Base-by-base conservation (phyloP, 1,140 invertebrate species). In the Trissolcus basalis region DNA sequence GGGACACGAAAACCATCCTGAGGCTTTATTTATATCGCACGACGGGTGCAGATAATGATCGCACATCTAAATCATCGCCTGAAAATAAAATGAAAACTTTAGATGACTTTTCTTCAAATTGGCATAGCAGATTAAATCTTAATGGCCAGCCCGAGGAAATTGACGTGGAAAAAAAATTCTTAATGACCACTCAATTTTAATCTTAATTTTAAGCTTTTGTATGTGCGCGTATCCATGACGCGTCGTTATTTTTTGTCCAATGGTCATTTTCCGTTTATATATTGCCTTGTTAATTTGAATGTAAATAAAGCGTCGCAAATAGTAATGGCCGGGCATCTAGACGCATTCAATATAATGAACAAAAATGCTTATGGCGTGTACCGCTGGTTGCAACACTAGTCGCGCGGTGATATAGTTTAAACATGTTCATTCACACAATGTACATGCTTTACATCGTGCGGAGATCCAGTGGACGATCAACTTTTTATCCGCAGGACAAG, bases 91-190 rank as follows among this genome's bases (percentile, higher is more conserved):
- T 70, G 65, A 76, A 76, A 76, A 32, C 48, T 33, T 53, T 51
- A 54, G 36, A 39, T n/a, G 36, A 55, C 69, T 76, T 76, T 70
- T 76, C 73, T 76, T 67, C 33, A 60, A 70, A 76, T 76, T 76
- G 73, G 67, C 67, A 70, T 1, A 27, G 55, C 27, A 70, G 67
- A 76, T 76, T 76, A 76, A 76, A 76, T 76, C 73, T 76, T 76
- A 76, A 76, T 76, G 41, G 36, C 41, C 51, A 19, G 8, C 1
- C 0, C 12, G 44, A 33, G 53, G 47, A 54, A 65, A 64, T n/a
- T n/a, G n/a, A n/a, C n/a, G 44, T 27, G 6, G 6, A 27, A 27
- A 27, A 27, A 27, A 27, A 27, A 27, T 6, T 3, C 19, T 27
- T 27, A 27, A 27, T 6, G 19, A 27, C 19, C 19, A 27, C 2